A percentile compares a stretch with the other conserved stretches of the same genome.
phyloP scores from a whole-genome alignment of 2,113 vertebrate genomes.

The Propithecus coquereli region DNA sequence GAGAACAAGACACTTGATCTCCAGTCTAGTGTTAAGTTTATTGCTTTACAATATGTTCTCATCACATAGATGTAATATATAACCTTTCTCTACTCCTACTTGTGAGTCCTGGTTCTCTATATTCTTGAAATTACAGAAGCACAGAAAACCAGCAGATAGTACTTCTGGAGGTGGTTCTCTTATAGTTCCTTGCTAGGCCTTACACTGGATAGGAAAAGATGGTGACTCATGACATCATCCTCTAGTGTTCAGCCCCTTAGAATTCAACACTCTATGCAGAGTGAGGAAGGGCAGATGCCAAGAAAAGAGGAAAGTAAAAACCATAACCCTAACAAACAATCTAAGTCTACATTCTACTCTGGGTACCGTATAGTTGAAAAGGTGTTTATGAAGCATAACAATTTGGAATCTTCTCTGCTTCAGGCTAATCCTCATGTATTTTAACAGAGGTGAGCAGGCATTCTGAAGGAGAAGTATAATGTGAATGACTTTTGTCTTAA shows the following conservation, averaged over 20 bases:
- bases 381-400: not conserved
- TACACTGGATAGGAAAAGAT: not conserved
- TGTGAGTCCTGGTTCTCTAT: not conserved
- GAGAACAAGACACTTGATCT: not conserved
- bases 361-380: not conserved
- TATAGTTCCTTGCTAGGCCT: not conserved
- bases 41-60: not conserved
- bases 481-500: not conserved
- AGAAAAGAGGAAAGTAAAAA: not conserved
- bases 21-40: not conserved
- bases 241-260: not conserved
- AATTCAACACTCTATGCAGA: not conserved
- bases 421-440: not conserved
- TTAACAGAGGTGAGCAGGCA: not conserved
- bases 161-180: not conserved
- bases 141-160: not conserved
- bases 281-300: not conserved
- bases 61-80: not conserved
- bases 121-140: not conserved
- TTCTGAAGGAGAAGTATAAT: not conserved
- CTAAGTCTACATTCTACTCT: not conserved
- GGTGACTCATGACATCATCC: not conserved
- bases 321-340: not conserved
- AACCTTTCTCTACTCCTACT: not conserved
- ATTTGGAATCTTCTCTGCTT: not conserved